Conservation (phyloP, 1,140 invertebrate genomes). For the Drosophila subobscura region DNA sequence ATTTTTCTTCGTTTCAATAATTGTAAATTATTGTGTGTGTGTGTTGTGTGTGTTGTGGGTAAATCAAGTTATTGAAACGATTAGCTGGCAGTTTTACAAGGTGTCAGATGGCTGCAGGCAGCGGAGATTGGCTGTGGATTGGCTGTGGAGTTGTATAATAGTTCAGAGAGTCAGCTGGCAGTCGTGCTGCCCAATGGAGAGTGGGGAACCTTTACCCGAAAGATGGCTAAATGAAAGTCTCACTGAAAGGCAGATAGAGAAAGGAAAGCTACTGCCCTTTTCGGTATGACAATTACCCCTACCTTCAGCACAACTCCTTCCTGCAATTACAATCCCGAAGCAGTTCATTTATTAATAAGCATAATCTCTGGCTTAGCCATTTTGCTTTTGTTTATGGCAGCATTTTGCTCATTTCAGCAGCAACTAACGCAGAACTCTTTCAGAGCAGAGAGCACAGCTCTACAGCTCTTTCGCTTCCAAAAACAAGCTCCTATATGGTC, state of each 20-base stretch:
- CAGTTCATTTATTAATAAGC: not conserved
- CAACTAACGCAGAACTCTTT: conserved; percentile 3
- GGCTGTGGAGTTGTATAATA: conserved; percentile 19
- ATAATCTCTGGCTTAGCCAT: not conserved
- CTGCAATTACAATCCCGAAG: too few species aligned
- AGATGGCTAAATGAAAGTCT: too few species aligned
- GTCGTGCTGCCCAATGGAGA: not conserved
- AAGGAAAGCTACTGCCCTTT: too few species aligned
- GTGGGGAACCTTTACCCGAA: too few species aligned
- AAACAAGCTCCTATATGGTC: not conserved
- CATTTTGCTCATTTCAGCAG: conserved; percentile 29
- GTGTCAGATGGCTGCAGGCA: conserved; percentile 37
- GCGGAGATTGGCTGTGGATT: not conserved
- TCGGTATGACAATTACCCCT: too few species aligned
- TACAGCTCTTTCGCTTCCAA: too few species aligned
- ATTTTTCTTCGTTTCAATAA: conserved; percentile 66
- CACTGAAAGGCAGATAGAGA: too few species aligned
- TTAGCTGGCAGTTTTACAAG: conserved; percentile 75
- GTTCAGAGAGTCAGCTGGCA: not conserved
- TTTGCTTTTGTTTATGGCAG: conserved; percentile 4
- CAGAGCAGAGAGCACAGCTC: too few species aligned
- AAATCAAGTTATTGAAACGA: conserved; percentile 79
- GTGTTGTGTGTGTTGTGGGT: conserved; percentile 62
- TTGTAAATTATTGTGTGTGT: conserved; percentile 76
- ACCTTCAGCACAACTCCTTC: too few species aligned